phyloP scores from a whole-genome alignment of 2,888 invertebrate species.

The Drosophila pseudotalamancana region DNA sequence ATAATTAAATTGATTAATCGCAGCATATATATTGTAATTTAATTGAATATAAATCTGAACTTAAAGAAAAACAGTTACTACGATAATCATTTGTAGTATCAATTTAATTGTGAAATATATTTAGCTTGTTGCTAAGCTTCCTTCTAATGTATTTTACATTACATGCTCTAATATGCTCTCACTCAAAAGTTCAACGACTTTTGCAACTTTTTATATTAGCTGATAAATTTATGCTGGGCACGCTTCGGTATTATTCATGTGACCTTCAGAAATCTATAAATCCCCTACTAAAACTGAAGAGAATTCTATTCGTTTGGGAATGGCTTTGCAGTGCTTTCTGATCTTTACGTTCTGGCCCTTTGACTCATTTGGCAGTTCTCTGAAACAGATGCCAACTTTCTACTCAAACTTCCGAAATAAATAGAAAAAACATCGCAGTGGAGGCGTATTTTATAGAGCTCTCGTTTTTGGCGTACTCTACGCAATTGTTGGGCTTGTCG shows the following conservation, averaged over 20 bases:
- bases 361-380: conserved; percentile 9
- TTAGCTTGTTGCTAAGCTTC: not conserved
- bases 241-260: conserved; percentile 54
- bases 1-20: too few species aligned
- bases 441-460: conserved; percentile 46
- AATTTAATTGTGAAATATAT: not conserved
- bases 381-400: conserved; percentile 38
- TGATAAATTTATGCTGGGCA: conserved; percentile 57
- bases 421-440: conserved; percentile 16
- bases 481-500: conserved; percentile 32
- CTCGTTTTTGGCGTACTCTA: conserved; percentile 28
- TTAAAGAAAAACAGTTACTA: too few species aligned
- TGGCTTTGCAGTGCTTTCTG: not conserved
- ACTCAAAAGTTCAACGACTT: conserved; percentile 61
- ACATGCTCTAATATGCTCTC: conserved; percentile 18
- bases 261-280: conserved; percentile 67
- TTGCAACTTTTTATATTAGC: not conserved
- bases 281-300: conserved; percentile 24
- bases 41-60: too few species aligned
- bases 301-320: conserved; percentile 37
- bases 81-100: not conserved
- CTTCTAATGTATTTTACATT: not conserved
- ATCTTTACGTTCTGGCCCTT: conserved; percentile 25
- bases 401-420: conserved; percentile 23
- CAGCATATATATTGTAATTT: too few species aligned